A percentile compares a stretch with the other conserved stretches of the same genome.
phyloP scores from a whole-genome alignment of 2,888 invertebrate species.

The Hoplodrina blanda region DNA sequence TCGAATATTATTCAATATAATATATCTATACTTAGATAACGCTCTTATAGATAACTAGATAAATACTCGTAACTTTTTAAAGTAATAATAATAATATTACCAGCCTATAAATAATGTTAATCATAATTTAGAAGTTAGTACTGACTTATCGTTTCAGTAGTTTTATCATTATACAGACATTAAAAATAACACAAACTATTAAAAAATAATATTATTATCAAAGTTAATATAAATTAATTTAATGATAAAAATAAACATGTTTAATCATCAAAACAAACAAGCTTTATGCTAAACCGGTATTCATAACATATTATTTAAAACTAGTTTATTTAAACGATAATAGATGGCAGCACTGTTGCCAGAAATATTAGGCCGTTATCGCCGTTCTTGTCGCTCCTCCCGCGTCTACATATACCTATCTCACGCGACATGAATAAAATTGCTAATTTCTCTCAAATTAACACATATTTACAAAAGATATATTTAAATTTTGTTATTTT shows the following conservation, averaged over 20 bases:
- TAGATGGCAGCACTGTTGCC: conserved; percentile 36
- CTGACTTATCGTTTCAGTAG: no score
- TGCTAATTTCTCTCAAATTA: neutral
- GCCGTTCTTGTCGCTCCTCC: conserved; percentile 21
- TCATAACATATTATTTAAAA: neutral
- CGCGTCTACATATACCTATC: conserved; percentile 2
- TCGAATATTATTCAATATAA: no score
- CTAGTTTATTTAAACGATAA: conserved; percentile 17
- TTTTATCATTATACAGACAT: neutral
- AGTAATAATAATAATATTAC: no score
- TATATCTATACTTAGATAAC: no score
- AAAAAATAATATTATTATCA: neutral
- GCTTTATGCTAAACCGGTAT: neutral
- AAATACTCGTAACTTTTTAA: no score
- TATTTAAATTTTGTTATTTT: neutral
- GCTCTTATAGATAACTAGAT: no score
- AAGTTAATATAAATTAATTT: neutral
- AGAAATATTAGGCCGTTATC: conserved; percentile 8
- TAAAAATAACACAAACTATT: neutral
- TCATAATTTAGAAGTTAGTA: no score
- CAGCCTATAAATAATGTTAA: no score
- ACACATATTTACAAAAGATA: neutral
- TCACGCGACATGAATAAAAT: conserved; percentile 10
- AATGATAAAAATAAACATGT: neutral
- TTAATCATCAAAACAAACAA: neutral